Conservation (phyloP, 37 sponge, comb jelly and placozoan species). For the Chondrilla cf. caribensis region DNA sequence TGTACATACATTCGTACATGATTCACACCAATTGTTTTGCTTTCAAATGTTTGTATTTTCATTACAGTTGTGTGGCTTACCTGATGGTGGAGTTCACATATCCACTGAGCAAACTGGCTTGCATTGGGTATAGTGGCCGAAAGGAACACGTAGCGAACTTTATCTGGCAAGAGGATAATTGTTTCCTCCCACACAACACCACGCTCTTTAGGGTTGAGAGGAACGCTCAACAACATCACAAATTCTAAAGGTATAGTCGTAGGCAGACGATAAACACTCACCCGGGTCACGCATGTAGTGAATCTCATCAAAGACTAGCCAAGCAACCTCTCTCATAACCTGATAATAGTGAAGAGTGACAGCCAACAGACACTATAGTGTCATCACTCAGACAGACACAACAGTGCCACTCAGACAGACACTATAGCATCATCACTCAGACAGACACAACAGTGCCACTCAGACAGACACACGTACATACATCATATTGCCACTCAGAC, state of each 20-base stretch:
- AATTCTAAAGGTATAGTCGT: not conserved
- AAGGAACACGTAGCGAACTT: slow-evolving; percentile 97
- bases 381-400: not conserved
- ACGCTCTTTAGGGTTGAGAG: slow-evolving; percentile 62
- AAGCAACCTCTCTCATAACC: slow-evolving; percentile 96
- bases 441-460: not conserved
- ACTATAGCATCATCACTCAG: not conserved
- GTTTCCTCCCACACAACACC: slow-evolving; percentile 99
- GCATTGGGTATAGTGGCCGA: slow-evolving; percentile 99
- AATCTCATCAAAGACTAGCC: slow-evolving; percentile 95
- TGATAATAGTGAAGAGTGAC: not conserved
- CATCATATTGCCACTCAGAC: no score
- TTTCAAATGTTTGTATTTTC: no score
- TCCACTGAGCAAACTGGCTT: slow-evolving; percentile 97
- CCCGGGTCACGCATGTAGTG: slow-evolving; percentile 95
- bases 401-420: not conserved
- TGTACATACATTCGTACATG: not conserved
- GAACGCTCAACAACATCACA: slow-evolving; percentile 17
- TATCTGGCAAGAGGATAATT: slow-evolving; percentile 94
- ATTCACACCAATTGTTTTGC: not conserved
- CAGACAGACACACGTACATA: no score
- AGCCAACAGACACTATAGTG: not conserved
- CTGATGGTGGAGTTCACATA: slow-evolving; percentile 90
- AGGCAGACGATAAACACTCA: not conserved
- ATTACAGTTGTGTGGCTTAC: no score